Conservation (phyloP, 1,140 invertebrate genomes). For the Brachystomella parvula region DNA sequence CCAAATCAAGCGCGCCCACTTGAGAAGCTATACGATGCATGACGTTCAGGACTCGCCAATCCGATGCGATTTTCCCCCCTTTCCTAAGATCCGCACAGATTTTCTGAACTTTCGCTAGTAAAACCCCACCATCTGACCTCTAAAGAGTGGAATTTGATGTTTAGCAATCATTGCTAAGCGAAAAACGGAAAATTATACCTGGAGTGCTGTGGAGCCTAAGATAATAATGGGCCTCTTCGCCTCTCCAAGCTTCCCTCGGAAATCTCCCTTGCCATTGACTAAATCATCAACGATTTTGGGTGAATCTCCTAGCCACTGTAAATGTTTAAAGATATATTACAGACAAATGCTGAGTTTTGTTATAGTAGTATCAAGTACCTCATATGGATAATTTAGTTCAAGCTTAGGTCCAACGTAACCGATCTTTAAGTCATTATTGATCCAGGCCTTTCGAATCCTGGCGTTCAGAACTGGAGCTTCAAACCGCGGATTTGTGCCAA, state of each 20-base stretch:
- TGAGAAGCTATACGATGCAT: constrained; percentile 84
- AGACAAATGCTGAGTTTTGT: neutral
- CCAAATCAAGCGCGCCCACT: constrained; percentile 92
- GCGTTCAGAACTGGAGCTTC: constrained; percentile 97
- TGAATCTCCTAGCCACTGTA: neutral
- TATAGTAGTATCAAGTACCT: constrained; percentile 48
- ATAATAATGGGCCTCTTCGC: constrained; percentile 89
- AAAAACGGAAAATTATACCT: constrained; percentile 42
- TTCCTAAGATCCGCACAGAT: constrained; percentile 48
- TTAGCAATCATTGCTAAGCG: too few species aligned
- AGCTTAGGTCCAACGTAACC: constrained; percentile 83
- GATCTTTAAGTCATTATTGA: constrained; percentile 74
- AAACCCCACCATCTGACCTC: constrained; percentile 63
- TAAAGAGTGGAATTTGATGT: neutral
- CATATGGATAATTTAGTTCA: constrained; percentile 88
- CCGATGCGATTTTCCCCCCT: constrained; percentile 44
- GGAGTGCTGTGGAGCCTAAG: constrained; percentile 74
- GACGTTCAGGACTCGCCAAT: constrained; percentile 80
- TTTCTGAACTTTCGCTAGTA: constrained; percentile 65
- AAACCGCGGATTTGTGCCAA: constrained; percentile 94
- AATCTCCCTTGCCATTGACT: constrained; percentile 63
- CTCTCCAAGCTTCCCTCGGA: constrained; percentile 59
- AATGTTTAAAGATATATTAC: neutral
- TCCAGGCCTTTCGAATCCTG: constrained; percentile 83
- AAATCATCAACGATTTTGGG: constrained; percentile 57